These are phyloP conservation scores for Meleagris gallopavo DNA, from an alignment of 2,113 vertebrate species.

Conservation along the genomic window DNA sequence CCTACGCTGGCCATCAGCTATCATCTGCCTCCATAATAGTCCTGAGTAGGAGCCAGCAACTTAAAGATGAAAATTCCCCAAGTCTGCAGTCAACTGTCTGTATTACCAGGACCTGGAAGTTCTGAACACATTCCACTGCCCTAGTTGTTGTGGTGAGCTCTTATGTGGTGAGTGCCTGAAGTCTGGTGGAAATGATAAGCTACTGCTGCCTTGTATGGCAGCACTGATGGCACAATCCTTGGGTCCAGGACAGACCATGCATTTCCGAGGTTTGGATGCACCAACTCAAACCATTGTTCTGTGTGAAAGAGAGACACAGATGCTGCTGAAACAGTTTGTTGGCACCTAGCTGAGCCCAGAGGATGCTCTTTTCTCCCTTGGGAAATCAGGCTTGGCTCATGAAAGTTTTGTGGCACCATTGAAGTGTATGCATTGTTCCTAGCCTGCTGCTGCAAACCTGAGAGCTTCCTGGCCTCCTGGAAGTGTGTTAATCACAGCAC, in stretches of 20 bases:
- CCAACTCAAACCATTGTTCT: neutral
- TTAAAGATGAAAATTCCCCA: neutral
- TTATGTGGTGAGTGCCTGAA: rapidly evolving
- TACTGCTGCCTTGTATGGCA: neutral
- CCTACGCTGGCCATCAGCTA: neutral
- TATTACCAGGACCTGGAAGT: neutral
- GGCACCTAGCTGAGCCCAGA: neutral
- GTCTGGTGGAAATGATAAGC: neutral
- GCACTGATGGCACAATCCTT: neutral
- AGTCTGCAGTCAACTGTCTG: neutral
- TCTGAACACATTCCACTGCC: neutral
- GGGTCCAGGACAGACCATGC: neutral
- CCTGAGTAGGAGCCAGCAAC: neutral
- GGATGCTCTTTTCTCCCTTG: neutral
- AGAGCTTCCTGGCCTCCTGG: neutral
- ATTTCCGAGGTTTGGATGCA: neutral
- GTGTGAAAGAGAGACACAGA: neutral
- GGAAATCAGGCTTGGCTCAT: neutral
- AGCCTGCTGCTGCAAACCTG: neutral
- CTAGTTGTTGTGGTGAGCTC: neutral
- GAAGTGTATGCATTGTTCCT: neutral
- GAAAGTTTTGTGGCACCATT: neutral
- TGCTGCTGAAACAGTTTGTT: neutral
- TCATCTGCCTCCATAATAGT: neutral
- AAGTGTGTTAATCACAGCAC: neutral